Base-by-base conservation (phyloP, 1,140 invertebrate species). In the Anastrepha obliqua region DNA sequence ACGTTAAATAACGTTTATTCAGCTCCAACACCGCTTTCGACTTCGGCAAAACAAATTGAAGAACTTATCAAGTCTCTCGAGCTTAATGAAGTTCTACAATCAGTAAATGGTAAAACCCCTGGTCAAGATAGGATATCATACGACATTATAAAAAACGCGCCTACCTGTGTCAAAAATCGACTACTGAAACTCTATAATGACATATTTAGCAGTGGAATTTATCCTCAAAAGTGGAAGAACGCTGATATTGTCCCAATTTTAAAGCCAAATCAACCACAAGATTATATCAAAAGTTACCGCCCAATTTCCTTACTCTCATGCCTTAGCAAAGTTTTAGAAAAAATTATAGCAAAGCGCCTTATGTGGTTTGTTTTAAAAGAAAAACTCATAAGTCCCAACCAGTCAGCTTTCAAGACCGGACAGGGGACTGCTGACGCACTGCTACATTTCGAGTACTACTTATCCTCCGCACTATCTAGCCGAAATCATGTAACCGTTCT, bases 401-500 rank as follows among this genome's bases (percentile, higher is more conserved):
- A 88, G 87, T 86, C 67, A 20, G 89, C 89, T 20, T 90, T 90
- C 86, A 89, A 88, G n/a, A 67, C 70, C 59, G 70, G 88, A 17
- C 87, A 89, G 51, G 74, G 88, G 64, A 88, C 51, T 7, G 42
- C 87, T 67, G 89, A 90, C 78, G 87, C 86, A 8, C 87, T 88
- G 39, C 39, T 88, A 55, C 88, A 89, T 59, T 20, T 89, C 67
- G 85, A 89, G 55, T 60, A 88, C 60, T 88, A 85, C 20, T 51
- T 87, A 59, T 87, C 88, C 1, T 62, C 87, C 29, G 87, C 88
- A 29, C 87, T 89, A 60, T 89, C 87, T 2, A 88, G 58, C 42
- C 89, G 86, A 89, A 89, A 89, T 87, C 88, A 89, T 88, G 86
- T 89, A 67, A 64, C 88, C 78, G 51, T 89, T 11, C 55, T 88